These are phyloP conservation scores for Cebidichthys violaceus DNA, from an alignment of 2,113 vertebrate genomes.

Conservation along the genomic window DNA sequence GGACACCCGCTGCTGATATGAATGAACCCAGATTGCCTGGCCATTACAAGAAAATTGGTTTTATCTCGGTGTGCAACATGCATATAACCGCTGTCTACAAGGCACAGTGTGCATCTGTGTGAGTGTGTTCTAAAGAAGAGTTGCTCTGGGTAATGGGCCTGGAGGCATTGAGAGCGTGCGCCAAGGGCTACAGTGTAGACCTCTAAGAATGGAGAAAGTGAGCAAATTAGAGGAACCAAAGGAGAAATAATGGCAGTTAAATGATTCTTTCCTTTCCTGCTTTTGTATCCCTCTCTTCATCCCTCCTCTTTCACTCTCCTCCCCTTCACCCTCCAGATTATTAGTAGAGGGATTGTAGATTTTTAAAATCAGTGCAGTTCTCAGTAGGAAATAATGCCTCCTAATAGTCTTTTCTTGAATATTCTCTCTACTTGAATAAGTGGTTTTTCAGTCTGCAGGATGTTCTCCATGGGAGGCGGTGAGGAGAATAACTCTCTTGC, in stretches of 20 bases:
- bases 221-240: slow-evolving; percentile 40
- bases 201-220: slow-evolving; percentile 21
- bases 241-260: slow-evolving; percentile 19
- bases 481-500: background rate
- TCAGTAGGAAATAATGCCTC: background rate
- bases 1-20: slow-evolving; percentile 45
- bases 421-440: background rate
- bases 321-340: background rate
- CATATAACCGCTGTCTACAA: slow-evolving; percentile 49
- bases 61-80: slow-evolving; percentile 44
- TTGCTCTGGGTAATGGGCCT: slow-evolving; percentile 51
- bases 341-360: background rate
- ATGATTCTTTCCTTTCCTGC: background rate
- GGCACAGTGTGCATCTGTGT: slow-evolving; percentile 36
- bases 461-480: background rate
- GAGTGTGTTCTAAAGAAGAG: slow-evolving; percentile 41
- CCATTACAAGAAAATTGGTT: slow-evolving; percentile 54
- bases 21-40: slow-evolving; percentile 53
- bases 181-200: slow-evolving; percentile 12
- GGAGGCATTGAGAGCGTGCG: slow-evolving; percentile 16
- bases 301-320: background rate
- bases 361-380: slow-evolving; percentile 13
- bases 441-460: background rate
- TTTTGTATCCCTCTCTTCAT: background rate
- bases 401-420: background rate